Base-by-base conservation (phyloP, 2,113 vertebrate genomes). In the Catharus bicknelli region DNA sequence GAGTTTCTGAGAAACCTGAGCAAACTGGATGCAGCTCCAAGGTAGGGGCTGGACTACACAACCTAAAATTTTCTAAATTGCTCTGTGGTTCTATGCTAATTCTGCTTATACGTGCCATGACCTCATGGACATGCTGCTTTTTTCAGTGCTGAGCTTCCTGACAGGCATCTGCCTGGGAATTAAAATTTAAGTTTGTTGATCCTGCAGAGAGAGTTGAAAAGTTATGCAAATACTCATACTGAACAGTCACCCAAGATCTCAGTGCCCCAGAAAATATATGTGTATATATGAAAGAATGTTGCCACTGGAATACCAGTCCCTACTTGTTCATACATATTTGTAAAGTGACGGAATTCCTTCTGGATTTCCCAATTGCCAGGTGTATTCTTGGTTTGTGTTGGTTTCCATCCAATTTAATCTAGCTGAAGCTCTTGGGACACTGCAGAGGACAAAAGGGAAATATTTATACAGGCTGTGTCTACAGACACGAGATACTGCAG, bases 371-470 rank as follows among this genome's bases (percentile, higher is more conserved):
- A 68, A 7, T 53, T 86, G n/a, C 40, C 57, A 84, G 61, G 74
- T 89, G n/a, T 92, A 95, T 90, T 86, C 69, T 92, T 61, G 53
- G 30, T 78, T 92, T 88, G 23, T 82, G 53, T 78, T 95, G 81
- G 36, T 90, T 95, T 84, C 61, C 78, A 30, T 78, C 86, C 89
- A 86, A 11, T 75, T 86, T 86, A 89, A 84, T 90, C 61, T 88
- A 59, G 7, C 6, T 89, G 54, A 68, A 67, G 8, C 69, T 92
- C 53, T 78, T 75, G 91, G 40, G 91, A 87, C 14, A 55, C 48
- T 61, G 25, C 27, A 89, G 64, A 84, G 57, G 77, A 84, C 73
- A 75, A 86, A 90, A 34, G 10, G 63, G 50, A 93, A 94, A 72
- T 92, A 84, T 90, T 94, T 91, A 48, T 72, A 78, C 10, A 89